These are phyloP conservation scores for Myiozetetes cayanensis DNA, from an alignment of 2,113 vertebrate species.

Conservation along the genomic window DNA sequence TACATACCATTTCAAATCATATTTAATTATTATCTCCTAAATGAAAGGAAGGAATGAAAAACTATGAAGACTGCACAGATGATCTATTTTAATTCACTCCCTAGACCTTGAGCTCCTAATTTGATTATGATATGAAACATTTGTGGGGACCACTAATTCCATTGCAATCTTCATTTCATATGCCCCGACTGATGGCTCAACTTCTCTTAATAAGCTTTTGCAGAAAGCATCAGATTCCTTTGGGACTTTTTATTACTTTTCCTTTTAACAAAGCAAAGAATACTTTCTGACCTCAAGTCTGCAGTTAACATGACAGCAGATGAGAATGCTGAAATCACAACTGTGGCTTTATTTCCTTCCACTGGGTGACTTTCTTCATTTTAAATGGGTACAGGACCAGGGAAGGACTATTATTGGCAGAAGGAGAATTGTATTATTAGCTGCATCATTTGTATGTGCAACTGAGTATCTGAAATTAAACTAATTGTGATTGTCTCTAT, in stretches of 20 bases:
- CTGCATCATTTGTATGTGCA: neutral
- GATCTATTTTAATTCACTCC: slow-evolving; percentile 16
- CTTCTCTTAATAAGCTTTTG: neutral
- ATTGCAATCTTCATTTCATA: slow-evolving; percentile 9
- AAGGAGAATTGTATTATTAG: neutral
- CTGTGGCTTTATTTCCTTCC: neutral
- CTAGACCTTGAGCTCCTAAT: slow-evolving; percentile 24
- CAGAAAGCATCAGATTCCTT: neutral
- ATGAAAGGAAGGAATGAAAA: slow-evolving; percentile 35
- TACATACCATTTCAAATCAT: slow-evolving; percentile 44
- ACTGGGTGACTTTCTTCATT: neutral
- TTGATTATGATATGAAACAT: slow-evolving; percentile 59
- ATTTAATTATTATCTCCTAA: slow-evolving; percentile 61
- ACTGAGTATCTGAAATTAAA: neutral
- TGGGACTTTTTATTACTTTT: neutral
- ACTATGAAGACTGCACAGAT: neutral
- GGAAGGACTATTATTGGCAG: neutral
- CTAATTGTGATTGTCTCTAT: neutral
- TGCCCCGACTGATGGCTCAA: neutral
- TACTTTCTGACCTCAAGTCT: neutral
- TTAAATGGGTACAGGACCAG: neutral
- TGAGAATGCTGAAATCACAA: neutral
- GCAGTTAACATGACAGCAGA: neutral
- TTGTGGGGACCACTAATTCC: neutral
- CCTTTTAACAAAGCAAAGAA: neutral